Base-by-base conservation (phyloP, 1,140 invertebrate genomes). In the Musca domestica region DNA sequence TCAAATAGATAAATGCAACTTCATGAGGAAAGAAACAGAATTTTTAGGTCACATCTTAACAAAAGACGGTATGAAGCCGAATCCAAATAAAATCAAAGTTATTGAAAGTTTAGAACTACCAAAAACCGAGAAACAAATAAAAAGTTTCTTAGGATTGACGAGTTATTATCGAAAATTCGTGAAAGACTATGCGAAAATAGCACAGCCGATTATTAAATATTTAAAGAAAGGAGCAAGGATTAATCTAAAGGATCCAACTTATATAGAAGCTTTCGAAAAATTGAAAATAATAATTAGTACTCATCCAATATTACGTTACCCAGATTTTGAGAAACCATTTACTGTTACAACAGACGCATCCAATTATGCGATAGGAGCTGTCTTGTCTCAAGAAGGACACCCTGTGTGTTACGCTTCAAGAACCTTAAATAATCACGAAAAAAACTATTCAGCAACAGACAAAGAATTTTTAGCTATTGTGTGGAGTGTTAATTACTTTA, bases 391-490 rank as follows among this genome's bases (percentile, higher is more conserved):
- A n/a, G n/a, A n/a, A n/a, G n/a, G n/a, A n/a, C n/a, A n/a, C n/a
- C n/a, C n/a, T n/a, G n/a, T n/a, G n/a, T n/a, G 73, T 10, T 85
- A 80, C 71, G 77, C 79, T 0, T 82, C 77, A 47, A 65, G 82
- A 56, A 77, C 73, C 5, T 68, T 85, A 47, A 83, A 81, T 69
- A 67, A 74, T n/a, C n/a, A n/a, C n/a, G n/a, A n/a, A n/a, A n/a
- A n/a, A n/a, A n/a, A n/a, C n/a, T n/a, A n/a, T n/a, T n/a, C n/a
- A n/a, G n/a, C n/a, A n/a, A n/a, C n/a, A n/a, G n/a, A n/a, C n/a
- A n/a, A n/a, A n/a, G n/a, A n/a, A n/a, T n/a, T n/a, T n/a, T n/a
- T n/a, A n/a, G n/a, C n/a, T n/a, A n/a, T n/a, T n/a, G n/a, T n/a
- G n/a, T n/a, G n/a, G n/a, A n/a, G n/a, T n/a, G n/a, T n/a, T n/a